phyloP scores from a whole-genome alignment of 2,888 invertebrate species.

The Torymus texanus region DNA sequence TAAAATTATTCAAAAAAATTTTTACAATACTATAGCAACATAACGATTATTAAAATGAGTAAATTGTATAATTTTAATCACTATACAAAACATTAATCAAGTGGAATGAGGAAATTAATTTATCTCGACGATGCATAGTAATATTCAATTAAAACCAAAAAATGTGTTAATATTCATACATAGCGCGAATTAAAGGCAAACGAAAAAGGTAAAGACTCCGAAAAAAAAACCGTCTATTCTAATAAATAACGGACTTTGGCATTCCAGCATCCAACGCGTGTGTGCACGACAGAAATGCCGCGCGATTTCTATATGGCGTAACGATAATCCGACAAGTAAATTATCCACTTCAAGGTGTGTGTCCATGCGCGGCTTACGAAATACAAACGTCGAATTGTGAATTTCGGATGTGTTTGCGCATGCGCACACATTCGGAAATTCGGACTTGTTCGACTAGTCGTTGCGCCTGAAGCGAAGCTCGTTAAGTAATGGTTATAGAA shows the following conservation, averaged over 20 bases:
- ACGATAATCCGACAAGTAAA: constrained; percentile 68
- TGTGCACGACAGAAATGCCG: constrained; percentile 37
- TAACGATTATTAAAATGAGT: too few species aligned
- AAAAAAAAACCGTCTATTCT: constrained; percentile 8
- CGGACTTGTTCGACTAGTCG: constrained; percentile 1
- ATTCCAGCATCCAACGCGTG: not conserved
- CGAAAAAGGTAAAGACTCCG: not conserved
- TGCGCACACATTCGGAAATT: not conserved
- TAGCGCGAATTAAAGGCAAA: not conserved
- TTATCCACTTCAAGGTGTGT: constrained; percentile 52
- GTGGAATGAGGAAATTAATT: too few species aligned
- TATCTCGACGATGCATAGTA: too few species aligned
- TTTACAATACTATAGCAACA: too few species aligned
- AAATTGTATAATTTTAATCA: too few species aligned
- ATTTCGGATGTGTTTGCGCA: constrained; percentile 15
- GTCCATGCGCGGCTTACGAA: constrained; percentile 12
- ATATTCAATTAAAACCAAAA: too few species aligned
- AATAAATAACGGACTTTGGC: constrained; percentile 29
- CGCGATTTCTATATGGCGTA: constrained; percentile 59
- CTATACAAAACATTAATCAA: too few species aligned
- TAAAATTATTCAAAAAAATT: too few species aligned
- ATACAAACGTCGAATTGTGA: constrained; percentile 4
- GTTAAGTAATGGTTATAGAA: too few species aligned
- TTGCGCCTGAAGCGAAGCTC: too few species aligned
- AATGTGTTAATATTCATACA: not conserved